These are phyloP conservation scores for Sula dactylatra DNA, from an alignment of 2,113 vertebrate genomes.

Conservation along the genomic window DNA sequence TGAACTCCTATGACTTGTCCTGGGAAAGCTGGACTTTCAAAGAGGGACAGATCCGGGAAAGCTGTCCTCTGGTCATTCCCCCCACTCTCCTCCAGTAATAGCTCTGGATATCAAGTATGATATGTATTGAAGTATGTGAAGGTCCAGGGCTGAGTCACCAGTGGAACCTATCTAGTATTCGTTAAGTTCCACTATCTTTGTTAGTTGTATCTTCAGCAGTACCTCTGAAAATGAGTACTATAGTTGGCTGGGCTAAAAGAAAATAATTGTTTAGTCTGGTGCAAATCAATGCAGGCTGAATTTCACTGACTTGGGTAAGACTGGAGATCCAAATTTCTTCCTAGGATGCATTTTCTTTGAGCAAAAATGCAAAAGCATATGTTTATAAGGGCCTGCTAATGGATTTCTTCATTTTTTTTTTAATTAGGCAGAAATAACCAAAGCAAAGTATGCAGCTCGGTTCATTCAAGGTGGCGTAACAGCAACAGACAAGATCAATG, in stretches of 20 bases:
- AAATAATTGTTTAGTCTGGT: neutral
- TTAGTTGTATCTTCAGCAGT: neutral
- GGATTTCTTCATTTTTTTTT: neutral
- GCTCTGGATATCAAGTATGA: neutral
- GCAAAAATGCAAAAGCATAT: neutral
- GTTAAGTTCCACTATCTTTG: neutral
- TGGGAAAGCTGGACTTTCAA: neutral
- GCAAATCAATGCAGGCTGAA: neutral
- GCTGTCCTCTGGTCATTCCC: neutral
- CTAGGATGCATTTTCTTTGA: neutral
- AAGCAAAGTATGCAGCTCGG: neutral
- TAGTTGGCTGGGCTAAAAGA: neutral
- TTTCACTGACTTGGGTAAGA: neutral
- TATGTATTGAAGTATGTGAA: neutral
- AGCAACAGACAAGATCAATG: neutral
- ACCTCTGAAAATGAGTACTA: neutral
- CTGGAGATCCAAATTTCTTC: neutral
- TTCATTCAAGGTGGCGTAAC: constrained; percentile 2
- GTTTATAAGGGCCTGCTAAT: neutral
- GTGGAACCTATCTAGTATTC: neutral
- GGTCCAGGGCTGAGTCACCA: neutral
- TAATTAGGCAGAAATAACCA: neutral
- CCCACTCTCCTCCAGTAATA: accelerated
- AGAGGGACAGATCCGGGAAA: neutral
- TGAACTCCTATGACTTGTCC: neutral